Percentiles rank a stretch among this genome's conserved stretches.
Evolutionary conservation across 2,113 vertebrate species (phyloP).

Genomic region (Pholis gunnellus): DNA sequence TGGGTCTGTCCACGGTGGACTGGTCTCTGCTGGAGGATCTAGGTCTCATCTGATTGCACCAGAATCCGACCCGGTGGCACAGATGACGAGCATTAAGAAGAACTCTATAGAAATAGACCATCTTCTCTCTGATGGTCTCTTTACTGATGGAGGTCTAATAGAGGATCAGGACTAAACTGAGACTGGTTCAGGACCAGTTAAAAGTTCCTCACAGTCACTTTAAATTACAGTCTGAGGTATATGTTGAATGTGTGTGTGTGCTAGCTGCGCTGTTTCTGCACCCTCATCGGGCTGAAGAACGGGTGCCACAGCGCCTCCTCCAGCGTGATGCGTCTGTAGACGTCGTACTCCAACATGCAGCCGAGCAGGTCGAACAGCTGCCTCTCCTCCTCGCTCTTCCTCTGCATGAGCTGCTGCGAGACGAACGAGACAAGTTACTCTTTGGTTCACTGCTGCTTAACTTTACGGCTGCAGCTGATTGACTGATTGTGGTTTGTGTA

Average conservation of each 20-base stretch:
- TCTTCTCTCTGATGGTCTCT: no score
- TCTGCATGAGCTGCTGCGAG: conserved; percentile 88
- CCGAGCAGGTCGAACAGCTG: conserved; percentile 92
- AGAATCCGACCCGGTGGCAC: no score
- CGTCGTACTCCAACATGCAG: conserved; percentile 94
- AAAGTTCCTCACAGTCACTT: background rate
- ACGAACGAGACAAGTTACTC: background rate
- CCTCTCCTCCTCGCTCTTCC: conserved; percentile 85
- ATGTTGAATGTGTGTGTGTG: conserved; percentile 5
- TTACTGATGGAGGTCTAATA: no score
- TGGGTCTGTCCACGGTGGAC: no score
- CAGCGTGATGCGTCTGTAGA: conserved; percentile 89
- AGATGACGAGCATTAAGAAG: no score
- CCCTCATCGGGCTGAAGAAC: conserved; percentile 87
- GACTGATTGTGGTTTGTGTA: conserved; percentile 61
- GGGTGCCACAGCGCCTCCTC: conserved; percentile 93
- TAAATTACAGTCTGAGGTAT: conserved; percentile 35
- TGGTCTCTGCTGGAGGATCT: no score
- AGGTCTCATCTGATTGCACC: no score
- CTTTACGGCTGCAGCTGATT: background rate
- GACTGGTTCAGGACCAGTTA: no score
- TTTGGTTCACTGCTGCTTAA: background rate
- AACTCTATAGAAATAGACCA: no score
- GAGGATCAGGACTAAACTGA: no score
- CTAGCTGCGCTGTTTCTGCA: conserved; percentile 41